Percentiles rank a stretch among this genome's conserved stretches.
These are phyloP conservation scores for Amiota mariae DNA, from an alignment of 2,888 invertebrate species.

Conservation along the genomic window DNA sequence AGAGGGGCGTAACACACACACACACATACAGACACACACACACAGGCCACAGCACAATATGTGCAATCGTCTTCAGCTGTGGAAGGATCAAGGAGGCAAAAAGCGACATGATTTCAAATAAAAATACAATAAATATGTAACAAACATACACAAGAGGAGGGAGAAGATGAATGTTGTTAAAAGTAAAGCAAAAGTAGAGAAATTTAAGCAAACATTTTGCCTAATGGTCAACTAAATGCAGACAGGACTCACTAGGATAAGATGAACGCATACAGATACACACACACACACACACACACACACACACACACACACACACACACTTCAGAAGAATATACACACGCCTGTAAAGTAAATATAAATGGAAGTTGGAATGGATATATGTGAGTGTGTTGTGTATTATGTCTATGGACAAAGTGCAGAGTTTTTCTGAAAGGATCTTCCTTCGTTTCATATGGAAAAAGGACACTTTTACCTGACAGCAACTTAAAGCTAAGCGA, in stretches of 20 bases:
- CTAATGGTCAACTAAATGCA: conserved; percentile 29
- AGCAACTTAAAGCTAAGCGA: conserved; percentile 13
- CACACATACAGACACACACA: not conserved
- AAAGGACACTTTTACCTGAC: conserved; percentile 23
- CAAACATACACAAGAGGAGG: not conserved
- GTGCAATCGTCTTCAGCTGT: conserved; percentile 10
- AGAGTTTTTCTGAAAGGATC: too few species aligned
- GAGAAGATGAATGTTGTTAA: not conserved
- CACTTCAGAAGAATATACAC: not conserved
- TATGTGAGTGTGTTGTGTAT: too few species aligned
- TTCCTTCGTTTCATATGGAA: not conserved
- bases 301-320: not conserved
- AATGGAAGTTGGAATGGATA: not conserved
- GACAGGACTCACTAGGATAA: not conserved
- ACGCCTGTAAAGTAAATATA: conserved; percentile 26
- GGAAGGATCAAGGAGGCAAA: not conserved
- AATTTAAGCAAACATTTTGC: conserved; percentile 27
- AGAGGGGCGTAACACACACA: conserved; percentile 19
- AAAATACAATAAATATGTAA: conserved; percentile 25
- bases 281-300: not conserved
- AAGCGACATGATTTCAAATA: not conserved
- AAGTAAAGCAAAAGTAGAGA: not conserved
- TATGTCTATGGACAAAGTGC: too few species aligned
- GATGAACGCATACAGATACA: not conserved
- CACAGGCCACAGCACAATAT: not conserved